Evolutionary conservation across 2,888 invertebrate genomes (phyloP).

Genomic region (Branchinecta sandiegonensis): DNA sequence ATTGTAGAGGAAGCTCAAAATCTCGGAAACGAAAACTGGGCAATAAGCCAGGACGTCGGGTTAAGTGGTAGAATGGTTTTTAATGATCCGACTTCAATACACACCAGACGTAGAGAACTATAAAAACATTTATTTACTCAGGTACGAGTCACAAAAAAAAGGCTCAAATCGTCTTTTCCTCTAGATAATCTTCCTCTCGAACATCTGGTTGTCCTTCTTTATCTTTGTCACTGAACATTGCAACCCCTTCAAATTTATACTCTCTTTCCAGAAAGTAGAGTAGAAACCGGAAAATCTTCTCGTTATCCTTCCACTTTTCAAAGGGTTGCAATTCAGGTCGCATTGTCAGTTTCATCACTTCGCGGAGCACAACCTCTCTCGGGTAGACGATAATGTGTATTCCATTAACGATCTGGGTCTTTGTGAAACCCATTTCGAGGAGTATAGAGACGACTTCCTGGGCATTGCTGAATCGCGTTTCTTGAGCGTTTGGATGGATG

Average conservation of each 20-base stretch:
- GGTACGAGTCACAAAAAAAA: no score
- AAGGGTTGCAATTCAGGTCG: slow-evolving; percentile 6
- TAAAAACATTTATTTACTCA: no score
- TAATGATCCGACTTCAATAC: no score
- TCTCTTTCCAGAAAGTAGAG: neutral
- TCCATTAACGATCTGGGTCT: neutral
- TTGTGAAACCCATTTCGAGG: slow-evolving; percentile 14
- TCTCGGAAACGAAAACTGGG: no score
- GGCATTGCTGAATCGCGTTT: neutral
- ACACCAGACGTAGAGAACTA: no score
- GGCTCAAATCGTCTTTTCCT: no score
- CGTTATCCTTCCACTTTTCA: slow-evolving; percentile 5
- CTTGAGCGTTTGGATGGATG: no score
- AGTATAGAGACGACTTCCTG: neutral
- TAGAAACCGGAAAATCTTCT: neutral
- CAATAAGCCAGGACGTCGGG: no score
- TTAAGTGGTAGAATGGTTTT: no score
- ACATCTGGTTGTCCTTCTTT: neutral
- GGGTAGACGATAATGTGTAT: neutral
- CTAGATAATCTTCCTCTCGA: no score
- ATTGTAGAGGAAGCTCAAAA: no score
- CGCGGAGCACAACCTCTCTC: slow-evolving; percentile 1
- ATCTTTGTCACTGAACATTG: neutral
- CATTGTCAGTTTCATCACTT: neutral
- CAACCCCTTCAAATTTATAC: neutral